Evolutionary conservation across 2,888 invertebrate species (phyloP).

Genomic region (Rosalia funebris): DNA sequence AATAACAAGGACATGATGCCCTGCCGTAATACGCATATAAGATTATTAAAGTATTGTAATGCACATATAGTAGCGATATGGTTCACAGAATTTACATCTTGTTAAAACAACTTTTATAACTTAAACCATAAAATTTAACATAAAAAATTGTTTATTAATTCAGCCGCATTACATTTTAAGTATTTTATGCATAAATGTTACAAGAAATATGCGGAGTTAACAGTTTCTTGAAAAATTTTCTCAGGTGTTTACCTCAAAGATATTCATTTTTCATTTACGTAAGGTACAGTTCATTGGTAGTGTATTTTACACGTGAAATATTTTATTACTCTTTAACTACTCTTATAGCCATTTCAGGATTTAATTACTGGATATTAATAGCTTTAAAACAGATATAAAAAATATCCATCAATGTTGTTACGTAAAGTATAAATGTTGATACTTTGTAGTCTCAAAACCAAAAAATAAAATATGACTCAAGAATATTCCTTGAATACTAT

Average conservation of each 20-base stretch:
- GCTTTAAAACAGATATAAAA: background rate
- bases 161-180: conserved; percentile 13
- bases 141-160: conserved; percentile 16
- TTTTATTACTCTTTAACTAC: conserved; percentile 6
- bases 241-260: conserved; percentile 4
- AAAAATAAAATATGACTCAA: too few species aligned
- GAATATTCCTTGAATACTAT: too few species aligned
- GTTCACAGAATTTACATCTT: conserved; percentile 8
- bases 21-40: too few species aligned
- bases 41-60: too few species aligned
- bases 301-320: background rate
- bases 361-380: conserved; percentile 1
- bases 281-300: background rate
- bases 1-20: too few species aligned
- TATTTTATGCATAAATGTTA: conserved; percentile 9
- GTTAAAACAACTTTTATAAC: conserved; percentile 10
- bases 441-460: too few species aligned
- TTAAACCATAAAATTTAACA: conserved; percentile 8
- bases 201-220: conserved; percentile 9
- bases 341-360: background rate
- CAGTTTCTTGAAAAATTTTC: conserved; percentile 6
- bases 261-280: background rate
- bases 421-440: too few species aligned
- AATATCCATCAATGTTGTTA: too few species aligned
- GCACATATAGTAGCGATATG: too few species aligned